Percentiles rank a stretch among this genome's conserved stretches.
phyloP scores from a whole-genome alignment of 1,140 invertebrate genomes.

The Acromyrmex heyeri region DNA sequence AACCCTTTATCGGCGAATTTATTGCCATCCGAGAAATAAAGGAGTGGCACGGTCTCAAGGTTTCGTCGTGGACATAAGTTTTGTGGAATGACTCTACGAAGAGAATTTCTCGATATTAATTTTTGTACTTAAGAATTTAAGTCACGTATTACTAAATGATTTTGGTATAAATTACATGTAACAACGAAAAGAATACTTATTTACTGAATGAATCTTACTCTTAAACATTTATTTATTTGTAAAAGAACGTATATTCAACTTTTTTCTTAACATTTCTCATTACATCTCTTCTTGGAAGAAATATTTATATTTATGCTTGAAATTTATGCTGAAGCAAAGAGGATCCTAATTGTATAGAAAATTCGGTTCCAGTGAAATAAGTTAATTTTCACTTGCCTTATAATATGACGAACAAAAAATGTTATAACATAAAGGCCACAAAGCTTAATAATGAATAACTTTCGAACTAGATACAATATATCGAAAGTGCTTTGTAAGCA shows the following conservation, averaged over 20 bases:
- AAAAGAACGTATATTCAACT: too few species aligned
- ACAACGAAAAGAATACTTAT: neutral
- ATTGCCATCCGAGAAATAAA: conserved; percentile 36
- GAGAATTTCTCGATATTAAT: conserved; percentile 1
- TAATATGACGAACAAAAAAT: too few species aligned
- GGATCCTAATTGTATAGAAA: too few species aligned
- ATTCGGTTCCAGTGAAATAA: too few species aligned
- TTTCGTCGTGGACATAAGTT: neutral
- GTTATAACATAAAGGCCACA: too few species aligned
- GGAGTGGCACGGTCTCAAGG: neutral
- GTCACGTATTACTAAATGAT: neutral
- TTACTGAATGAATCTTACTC: neutral
- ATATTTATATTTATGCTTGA: neutral
- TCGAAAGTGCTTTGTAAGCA: too few species aligned
- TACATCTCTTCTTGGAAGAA: too few species aligned
- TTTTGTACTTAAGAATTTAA: conserved; percentile 1
- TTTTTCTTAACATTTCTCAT: too few species aligned
- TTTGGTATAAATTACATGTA: neutral
- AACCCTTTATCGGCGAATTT: conserved; percentile 49
- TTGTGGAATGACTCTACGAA: neutral
- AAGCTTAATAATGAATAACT: too few species aligned
- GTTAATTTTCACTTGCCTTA: too few species aligned
- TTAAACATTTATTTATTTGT: neutral
- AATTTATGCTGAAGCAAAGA: neutral
- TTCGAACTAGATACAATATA: too few species aligned